Evolutionary conservation across 2,888 invertebrate species (phyloP).

Genomic region (Calliphora vomitoria): DNA sequence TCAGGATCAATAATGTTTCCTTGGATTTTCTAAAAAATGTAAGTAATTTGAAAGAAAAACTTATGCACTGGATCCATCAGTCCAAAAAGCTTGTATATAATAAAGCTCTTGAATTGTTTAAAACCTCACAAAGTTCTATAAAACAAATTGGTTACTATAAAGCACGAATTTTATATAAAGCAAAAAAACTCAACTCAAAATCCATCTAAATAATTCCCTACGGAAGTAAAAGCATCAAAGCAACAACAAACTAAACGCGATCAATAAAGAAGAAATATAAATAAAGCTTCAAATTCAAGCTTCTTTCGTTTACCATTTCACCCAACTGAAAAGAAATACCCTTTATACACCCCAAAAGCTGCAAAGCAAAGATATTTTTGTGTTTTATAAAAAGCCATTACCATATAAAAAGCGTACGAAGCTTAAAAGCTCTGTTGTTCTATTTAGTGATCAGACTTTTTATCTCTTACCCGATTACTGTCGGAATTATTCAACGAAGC

Average conservation of each 20-base stretch:
- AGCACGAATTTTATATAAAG: no score
- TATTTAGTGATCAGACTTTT: slow-evolving; percentile 76
- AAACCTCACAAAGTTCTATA: no score
- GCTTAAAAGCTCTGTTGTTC: slow-evolving; percentile 68
- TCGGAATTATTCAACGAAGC: slow-evolving; percentile 85
- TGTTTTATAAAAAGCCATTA: slow-evolving; percentile 61
- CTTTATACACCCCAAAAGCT: slow-evolving; percentile 51
- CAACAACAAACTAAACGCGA: neutral
- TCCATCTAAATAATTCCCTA: no score
- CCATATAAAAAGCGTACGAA: slow-evolving; percentile 76
- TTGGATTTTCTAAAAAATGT: no score
- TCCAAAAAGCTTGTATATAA: no score
- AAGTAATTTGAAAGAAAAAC: no score
- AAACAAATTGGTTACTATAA: no score
- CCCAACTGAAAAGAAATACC: slow-evolving; percentile 34
- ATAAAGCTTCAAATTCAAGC: slow-evolving; percentile 21
- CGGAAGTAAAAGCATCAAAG: neutral
- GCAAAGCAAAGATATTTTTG: slow-evolving; percentile 50
- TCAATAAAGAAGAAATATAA: neutral
- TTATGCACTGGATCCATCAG: no score
- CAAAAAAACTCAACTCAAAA: no score
- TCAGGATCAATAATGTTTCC: no score
- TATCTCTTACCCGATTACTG: slow-evolving; percentile 84
- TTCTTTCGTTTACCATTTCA: neutral
- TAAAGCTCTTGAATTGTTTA: no score